Percentiles rank a stretch among this genome's conserved stretches.
These are phyloP conservation scores for Caenorhabditis virilis DNA, from an alignment of 2,888 invertebrate species.

Conservation along the genomic window DNA sequence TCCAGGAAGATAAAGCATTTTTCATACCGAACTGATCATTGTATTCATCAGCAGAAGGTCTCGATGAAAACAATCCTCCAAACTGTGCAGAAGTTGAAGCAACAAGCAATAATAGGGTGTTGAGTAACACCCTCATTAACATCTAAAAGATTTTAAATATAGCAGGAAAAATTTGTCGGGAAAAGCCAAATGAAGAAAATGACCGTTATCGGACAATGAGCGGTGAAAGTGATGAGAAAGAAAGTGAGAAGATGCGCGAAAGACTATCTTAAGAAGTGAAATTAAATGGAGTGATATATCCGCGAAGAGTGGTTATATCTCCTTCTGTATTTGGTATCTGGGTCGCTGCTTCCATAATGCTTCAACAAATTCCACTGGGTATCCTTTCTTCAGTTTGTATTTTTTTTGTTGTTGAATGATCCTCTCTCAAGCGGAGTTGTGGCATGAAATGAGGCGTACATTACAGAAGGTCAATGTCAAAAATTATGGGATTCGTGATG, in stretches of 20 bases:
- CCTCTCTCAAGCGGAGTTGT: background rate
- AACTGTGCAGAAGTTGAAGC: slow-evolving; percentile 25
- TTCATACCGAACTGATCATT: slow-evolving; percentile 49
- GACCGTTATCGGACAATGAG: slow-evolving; percentile 14
- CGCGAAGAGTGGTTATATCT: slow-evolving; percentile 29
- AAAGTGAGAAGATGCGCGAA: slow-evolving; percentile 28
- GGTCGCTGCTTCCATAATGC: slow-evolving; percentile 16
- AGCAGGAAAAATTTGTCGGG: slow-evolving; percentile 4
- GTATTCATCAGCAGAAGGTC: slow-evolving; percentile 21
- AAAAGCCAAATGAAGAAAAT: slow-evolving; percentile 8
- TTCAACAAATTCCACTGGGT: background rate
- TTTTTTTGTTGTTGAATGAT: too few species aligned
- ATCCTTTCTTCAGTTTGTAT: too few species aligned
- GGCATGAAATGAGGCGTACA: background rate
- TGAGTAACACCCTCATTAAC: slow-evolving; percentile 31
- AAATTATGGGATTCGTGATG: too few species aligned
- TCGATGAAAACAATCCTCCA: slow-evolving; percentile 14
- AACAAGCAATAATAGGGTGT: slow-evolving; percentile 21
- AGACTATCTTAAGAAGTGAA: slow-evolving; percentile 1
- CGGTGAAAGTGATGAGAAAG: slow-evolving; percentile 38
- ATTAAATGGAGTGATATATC: slow-evolving; percentile 43
- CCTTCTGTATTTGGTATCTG: slow-evolving; percentile 27
- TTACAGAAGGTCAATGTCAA: too few species aligned
- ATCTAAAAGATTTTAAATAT: background rate
- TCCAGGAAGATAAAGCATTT: slow-evolving; percentile 49